Evolutionary conservation across 2,797 vertebrate species (phyloP).

Genomic region (Melanotaenia pygmaea): DNA sequence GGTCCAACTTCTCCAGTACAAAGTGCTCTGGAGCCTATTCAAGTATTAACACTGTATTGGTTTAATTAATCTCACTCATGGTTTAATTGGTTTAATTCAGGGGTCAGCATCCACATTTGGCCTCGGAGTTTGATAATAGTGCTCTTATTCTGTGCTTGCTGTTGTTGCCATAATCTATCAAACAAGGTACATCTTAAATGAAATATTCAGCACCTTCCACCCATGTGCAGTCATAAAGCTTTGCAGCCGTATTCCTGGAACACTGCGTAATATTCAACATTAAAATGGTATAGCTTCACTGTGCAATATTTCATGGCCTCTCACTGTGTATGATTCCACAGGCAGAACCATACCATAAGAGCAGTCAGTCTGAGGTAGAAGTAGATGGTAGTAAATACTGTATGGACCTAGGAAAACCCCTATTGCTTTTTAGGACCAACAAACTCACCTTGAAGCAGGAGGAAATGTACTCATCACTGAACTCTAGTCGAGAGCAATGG

Average conservation of each 20-base stretch:
- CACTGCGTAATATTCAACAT: constrained; percentile 25
- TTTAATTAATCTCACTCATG: too few relatives aligned
- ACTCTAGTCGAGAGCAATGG: constrained; percentile 33
- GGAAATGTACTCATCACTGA: constrained; percentile 46
- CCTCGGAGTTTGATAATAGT: constrained; percentile 1
- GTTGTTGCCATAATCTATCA: constrained; percentile 13
- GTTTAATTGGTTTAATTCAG: too few relatives aligned
- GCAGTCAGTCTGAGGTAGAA: constrained; percentile 34
- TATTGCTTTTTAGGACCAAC: constrained; percentile 49
- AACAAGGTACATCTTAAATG: constrained; percentile 23
- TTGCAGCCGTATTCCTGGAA: constrained; percentile 22
- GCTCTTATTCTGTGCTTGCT: not conserved
- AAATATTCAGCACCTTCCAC: constrained; percentile 16
- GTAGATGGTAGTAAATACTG: constrained; percentile 56
- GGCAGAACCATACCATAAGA: constrained; percentile 38
- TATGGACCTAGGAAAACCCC: constrained; percentile 44
- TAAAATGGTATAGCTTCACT: constrained; percentile 28
- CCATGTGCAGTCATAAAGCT: constrained; percentile 15
- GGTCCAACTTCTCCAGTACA: too few relatives aligned
- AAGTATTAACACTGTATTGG: too few relatives aligned
- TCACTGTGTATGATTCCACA: constrained; percentile 31
- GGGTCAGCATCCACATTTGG: too few relatives aligned
- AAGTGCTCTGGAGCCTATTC: too few relatives aligned
- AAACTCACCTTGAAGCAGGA: constrained; percentile 59
- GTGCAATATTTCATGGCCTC: constrained; percentile 42